These are phyloP conservation scores for Sarcophaga rosellei DNA, from an alignment of 2,888 invertebrate genomes.

Conservation along the genomic window DNA sequence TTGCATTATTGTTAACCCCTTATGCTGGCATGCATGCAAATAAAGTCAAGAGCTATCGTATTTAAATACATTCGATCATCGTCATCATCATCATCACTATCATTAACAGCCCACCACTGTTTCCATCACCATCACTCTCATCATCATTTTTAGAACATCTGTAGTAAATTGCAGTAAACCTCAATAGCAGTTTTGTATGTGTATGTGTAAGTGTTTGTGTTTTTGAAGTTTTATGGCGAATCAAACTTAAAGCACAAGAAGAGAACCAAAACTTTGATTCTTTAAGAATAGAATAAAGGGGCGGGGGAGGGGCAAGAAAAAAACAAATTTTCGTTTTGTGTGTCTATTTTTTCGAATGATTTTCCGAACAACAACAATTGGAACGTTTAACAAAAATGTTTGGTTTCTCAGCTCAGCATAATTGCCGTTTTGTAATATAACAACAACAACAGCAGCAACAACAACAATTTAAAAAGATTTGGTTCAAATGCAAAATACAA, in stretches of 20 bases:
- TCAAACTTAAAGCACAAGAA: conserved; percentile 51
- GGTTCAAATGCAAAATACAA: conserved; percentile 23
- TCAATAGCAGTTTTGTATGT: conserved; percentile 50
- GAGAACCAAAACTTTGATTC: background rate
- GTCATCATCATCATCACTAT: conserved; percentile 30
- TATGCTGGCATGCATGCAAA: conserved; percentile 16
- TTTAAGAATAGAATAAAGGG: background rate
- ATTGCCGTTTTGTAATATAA: conserved; percentile 49
- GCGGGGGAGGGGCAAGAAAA: background rate
- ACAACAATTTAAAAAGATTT: conserved; percentile 18
- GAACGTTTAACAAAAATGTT: conserved; percentile 45
- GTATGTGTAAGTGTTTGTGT: background rate
- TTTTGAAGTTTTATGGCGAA: conserved; percentile 54
- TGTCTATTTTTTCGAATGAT: background rate
- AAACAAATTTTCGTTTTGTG: conserved; percentile 11
- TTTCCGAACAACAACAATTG: conserved; percentile 6
- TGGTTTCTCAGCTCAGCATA: conserved; percentile 51
- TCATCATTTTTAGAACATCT: conserved; percentile 51
- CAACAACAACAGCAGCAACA: conserved; percentile 27
- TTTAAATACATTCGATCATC: background rate
- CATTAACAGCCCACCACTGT: conserved; percentile 12
- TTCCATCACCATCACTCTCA: conserved; percentile 19
- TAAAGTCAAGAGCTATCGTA: background rate
- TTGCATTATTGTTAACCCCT: conserved; percentile 24
- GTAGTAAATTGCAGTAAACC: conserved; percentile 56